Percentiles rank a stretch among this genome's conserved stretches.
These are phyloP conservation scores for Gephyroberyx darwinii DNA, from an alignment of 2,797 vertebrate species.

Conservation along the genomic window DNA sequence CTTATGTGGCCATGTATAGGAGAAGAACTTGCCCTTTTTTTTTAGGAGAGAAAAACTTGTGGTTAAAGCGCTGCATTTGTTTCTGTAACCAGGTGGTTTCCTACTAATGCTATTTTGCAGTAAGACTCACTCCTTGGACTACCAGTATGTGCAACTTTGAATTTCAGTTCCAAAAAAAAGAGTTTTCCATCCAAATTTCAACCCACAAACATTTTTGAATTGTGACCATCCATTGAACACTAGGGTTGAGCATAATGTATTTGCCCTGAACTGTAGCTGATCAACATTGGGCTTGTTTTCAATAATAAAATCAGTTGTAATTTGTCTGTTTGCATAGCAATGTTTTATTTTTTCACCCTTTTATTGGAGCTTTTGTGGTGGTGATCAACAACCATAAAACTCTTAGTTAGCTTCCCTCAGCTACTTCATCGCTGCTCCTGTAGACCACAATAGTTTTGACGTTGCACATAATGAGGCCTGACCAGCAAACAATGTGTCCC, in stretches of 20 bases:
- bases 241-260: too few relatives aligned
- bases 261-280: background rate
- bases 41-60: constrained; percentile 55
- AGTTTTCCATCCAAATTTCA: constrained; percentile 20
- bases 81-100: constrained; percentile 54
- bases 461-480: constrained; percentile 30
- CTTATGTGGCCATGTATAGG: constrained; percentile 55
- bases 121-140: constrained; percentile 30
- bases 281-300: constrained; percentile 19
- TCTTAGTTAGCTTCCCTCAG: constrained; percentile 23
- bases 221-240: background rate
- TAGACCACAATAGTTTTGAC: constrained; percentile 30
- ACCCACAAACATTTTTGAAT: background rate
- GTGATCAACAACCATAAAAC: constrained; percentile 22
- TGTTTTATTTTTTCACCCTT: constrained; percentile 17
- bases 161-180: constrained; percentile 22
- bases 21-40: constrained; percentile 59
- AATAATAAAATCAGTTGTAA: constrained; percentile 18
- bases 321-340: background rate
- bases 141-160: constrained; percentile 38
- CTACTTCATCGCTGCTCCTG: constrained; percentile 21
- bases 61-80: constrained; percentile 48
- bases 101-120: constrained; percentile 42
- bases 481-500: constrained; percentile 4
- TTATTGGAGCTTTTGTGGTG: constrained; percentile 21